Evolutionary conservation across 1,140 invertebrate genomes (phyloP).

Genomic region (Camponotus pennsylvanicus): DNA sequence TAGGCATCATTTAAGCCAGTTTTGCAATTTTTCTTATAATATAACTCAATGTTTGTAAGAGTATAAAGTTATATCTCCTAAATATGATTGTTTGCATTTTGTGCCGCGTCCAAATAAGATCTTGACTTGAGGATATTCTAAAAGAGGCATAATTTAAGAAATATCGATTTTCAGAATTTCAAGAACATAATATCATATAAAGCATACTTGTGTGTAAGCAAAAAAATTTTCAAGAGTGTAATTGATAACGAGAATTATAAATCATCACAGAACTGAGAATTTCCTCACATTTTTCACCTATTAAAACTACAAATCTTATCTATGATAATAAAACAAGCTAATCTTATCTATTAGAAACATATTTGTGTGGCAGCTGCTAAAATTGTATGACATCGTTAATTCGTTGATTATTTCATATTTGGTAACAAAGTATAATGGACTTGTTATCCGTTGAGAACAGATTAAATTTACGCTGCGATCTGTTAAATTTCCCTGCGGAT

Average conservation of each 20-base stretch:
- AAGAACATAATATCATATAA: not conserved
- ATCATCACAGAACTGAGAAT: not conserved
- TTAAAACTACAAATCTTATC: conserved; percentile 9
- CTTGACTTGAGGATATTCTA: not conserved
- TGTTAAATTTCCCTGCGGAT: not conserved
- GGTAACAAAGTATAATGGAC: not conserved
- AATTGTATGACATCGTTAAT: not conserved
- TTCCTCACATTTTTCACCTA: too few species aligned
- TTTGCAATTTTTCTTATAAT: too few species aligned
- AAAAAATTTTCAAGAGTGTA: too few species aligned
- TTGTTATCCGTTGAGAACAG: not conserved
- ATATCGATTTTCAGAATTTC: not conserved
- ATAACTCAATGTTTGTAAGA: not conserved
- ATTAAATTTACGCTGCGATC: not conserved
- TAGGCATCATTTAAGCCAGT: not conserved
- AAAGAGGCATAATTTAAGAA: not conserved
- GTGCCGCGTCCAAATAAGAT: not conserved
- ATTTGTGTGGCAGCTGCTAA: not conserved
- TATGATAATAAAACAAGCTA: not conserved
- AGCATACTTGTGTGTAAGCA: too few species aligned
- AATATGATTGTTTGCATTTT: not conserved
- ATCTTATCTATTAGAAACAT: not conserved
- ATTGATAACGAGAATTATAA: not conserved
- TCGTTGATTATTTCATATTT: conserved; percentile 17
- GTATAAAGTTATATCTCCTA: not conserved